Evolutionary conservation across 2,113 vertebrate genomes (phyloP).

Genomic region (Tretioscincus oriximinensis): DNA sequence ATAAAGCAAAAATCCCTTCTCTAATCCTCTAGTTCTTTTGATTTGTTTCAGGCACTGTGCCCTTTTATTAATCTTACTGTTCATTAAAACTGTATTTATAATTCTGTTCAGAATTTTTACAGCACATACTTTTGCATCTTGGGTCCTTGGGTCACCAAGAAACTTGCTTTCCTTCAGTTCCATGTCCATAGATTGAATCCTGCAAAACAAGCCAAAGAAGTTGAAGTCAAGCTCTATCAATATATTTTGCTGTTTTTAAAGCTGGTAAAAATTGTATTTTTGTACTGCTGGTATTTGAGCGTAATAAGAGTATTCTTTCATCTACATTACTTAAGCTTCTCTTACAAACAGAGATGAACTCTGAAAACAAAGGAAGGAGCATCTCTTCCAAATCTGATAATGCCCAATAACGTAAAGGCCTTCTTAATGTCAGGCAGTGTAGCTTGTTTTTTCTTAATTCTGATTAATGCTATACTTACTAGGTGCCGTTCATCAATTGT

Average conservation of each 20-base stretch:
- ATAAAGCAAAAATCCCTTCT: no score
- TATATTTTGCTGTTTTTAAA: no score
- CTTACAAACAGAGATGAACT: no score
- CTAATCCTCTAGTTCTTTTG: no score
- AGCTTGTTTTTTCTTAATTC: no score
- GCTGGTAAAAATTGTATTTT: no score
- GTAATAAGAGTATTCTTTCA: no score
- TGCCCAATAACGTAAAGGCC: not conserved
- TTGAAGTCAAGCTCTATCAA: not conserved
- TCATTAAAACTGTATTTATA: not conserved
- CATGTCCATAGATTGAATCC: conserved; percentile 62
- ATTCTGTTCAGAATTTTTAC: not conserved
- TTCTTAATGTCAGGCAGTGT: no score
- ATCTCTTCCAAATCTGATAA: not conserved
- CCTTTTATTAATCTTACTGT: no score
- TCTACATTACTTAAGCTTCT: not conserved
- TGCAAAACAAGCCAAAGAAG: conserved; percentile 32
- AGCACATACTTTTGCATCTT: conserved; percentile 10
- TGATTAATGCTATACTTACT: not conserved
- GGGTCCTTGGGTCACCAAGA: accelerated
- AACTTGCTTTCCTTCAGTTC: conserved; percentile 33
- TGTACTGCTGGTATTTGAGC: no score
- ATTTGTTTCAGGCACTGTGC: no score
- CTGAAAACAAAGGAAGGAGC: no score
- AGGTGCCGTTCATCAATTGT: not conserved